A percentile compares a stretch with the other conserved stretches of the same genome.
Evolutionary conservation across 2,888 invertebrate genomes (phyloP).

Genomic region (Agrilus biguttatus): DNA sequence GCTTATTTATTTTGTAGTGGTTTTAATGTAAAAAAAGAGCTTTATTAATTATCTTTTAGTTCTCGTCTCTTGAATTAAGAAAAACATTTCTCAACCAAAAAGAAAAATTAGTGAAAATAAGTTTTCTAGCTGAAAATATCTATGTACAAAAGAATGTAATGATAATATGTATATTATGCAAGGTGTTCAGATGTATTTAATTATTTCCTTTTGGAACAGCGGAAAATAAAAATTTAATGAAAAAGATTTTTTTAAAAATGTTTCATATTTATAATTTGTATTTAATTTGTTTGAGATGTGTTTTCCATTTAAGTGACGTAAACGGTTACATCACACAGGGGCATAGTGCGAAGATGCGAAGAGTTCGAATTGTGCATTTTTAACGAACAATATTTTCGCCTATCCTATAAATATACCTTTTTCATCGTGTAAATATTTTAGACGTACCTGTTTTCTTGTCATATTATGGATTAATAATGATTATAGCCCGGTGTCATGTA

Average conservation of each 20-base stretch:
- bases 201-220: no score
- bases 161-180: no score
- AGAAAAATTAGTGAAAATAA: no score
- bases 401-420: constrained; percentile 1
- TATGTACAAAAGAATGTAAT: no score
- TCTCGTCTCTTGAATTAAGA: constrained; percentile 5
- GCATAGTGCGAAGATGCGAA: neutral
- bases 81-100: no score
- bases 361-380: no score
- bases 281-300: neutral
- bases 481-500: constrained; percentile 25
- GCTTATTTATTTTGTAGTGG: constrained; percentile 3
- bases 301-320: neutral
- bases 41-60: constrained; percentile 11
- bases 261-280: neutral
- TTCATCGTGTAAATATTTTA: constrained; percentile 21
- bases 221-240: no score
- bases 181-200: no score
- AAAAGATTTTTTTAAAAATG: no score
- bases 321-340: neutral
- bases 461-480: constrained; percentile 24
- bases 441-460: constrained; percentile 32
- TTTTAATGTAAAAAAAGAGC: constrained; percentile 4
- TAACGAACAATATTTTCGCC: no score
- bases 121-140: no score